Percentiles rank a stretch among this genome's conserved stretches.
phyloP scores from a whole-genome alignment of 2,797 vertebrate species.

The Anolis apletophallus region DNA sequence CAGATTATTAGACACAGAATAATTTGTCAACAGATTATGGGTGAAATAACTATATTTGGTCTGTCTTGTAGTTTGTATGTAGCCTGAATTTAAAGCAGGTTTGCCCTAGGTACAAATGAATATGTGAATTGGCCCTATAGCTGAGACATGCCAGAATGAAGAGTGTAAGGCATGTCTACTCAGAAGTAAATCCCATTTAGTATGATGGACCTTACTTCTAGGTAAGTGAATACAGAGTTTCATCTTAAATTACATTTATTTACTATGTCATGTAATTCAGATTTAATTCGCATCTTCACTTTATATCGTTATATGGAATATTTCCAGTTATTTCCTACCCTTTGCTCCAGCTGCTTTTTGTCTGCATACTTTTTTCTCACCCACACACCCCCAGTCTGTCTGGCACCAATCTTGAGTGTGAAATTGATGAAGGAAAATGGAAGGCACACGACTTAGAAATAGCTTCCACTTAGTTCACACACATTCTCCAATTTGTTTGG shows the following conservation, averaged over 20 bases:
- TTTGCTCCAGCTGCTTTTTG: conserved; percentile 17
- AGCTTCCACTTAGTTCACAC: conserved; percentile 32
- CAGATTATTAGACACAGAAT: neutral
- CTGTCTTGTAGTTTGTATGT: neutral
- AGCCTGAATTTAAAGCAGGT: neutral
- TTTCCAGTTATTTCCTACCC: conserved; percentile 13
- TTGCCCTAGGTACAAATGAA: neutral
- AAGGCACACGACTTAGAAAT: conserved; percentile 26
- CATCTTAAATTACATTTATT: neutral
- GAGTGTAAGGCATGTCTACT: neutral
- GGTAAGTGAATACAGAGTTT: neutral
- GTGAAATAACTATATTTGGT: too few relatives aligned
- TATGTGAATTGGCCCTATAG: neutral
- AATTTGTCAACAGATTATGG: too few relatives aligned
- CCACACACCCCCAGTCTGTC: neutral
- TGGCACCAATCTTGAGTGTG: conserved; percentile 17
- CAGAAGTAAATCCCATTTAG: too few relatives aligned
- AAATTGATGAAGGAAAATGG: conserved; percentile 44
- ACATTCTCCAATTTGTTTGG: conserved; percentile 33
- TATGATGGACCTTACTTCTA: neutral
- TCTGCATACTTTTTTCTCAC: neutral
- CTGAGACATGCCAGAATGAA: neutral
- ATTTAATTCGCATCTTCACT: conserved; percentile 10
- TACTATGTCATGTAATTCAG: neutral
- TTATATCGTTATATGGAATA: neutral